Base-by-base conservation (phyloP, 1,140 invertebrate genomes). In the Harlomillsia oculata region DNA sequence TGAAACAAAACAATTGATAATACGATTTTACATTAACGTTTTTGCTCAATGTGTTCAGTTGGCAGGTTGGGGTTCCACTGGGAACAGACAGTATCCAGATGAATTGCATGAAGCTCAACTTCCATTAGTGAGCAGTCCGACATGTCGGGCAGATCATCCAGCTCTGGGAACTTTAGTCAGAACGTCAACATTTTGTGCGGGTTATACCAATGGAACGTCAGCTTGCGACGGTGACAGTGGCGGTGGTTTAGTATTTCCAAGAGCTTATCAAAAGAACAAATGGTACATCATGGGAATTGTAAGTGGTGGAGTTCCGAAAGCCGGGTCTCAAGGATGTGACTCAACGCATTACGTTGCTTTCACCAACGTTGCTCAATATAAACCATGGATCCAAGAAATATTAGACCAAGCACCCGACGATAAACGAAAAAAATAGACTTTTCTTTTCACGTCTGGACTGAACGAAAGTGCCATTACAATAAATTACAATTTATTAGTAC, bases 191-290 rank as follows among this genome's bases (percentile, higher is more conserved):
- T 62, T 62, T 30, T 62, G 60, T 49, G 60, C 60, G 30, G 60
- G 60, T 5, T 32, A 56, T 28, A 37, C 23, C 0, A 62, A 62
- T 39, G 60, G 60, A 9, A 57, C 60, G 1, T 57, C 60, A 21
- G 54, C 60, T 11, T 62, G 60, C 39, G 60, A 62, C 30, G 60
- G 60, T 13, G 60, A 62, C 29, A 45, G 37, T 21, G 60, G 60
- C 8, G 50, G 54, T 37, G 60, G 60, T 1, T 44, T 62, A 18
- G 60, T 62, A 18, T 62, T 57, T 49, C 20, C 14, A 16, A 13
- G 48, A 23, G n/a, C 29, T 2, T 20, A 0, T 8, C 20, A 11
- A 3, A 18, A 18, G 16, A 46, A 49, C 34, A 53, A 50, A 34
- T 62, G 48, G 43, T 20, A 3, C 1, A 48, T 62, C 23, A 34